Evolutionary conservation across 2,888 invertebrate genomes (phyloP), one percentile per base, ranked within the genome.

Genomic region (Fabriciana adippe): DNA sequence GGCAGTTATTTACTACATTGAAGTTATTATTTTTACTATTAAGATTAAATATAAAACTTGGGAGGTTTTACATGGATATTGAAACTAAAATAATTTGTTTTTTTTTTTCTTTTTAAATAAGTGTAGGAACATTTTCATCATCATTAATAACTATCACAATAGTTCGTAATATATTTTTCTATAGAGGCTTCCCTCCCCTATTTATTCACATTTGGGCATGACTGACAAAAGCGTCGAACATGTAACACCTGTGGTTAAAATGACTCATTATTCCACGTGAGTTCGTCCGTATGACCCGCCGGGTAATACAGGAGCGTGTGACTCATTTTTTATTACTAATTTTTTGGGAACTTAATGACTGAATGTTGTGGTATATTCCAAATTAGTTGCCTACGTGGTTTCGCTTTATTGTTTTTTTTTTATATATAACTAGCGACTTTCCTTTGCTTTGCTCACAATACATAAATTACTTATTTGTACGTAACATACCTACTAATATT

Each of bases 191-290:
- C 72, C 71, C 66, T 59, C 67, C 72, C 71, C 66, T 60, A 69
- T 61, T 31, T 48, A 59, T 48, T 59, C 48, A 54, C 66, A 61
- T 61, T 45, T 64, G 65, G 56, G 61, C 62, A 54, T 69, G 67
- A 68, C 68, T 66, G 72, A 72, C 67, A 64, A 67, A 69, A 71
- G 73, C 73, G 75, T 74, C 72, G 74, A 76, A 77, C 63, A 67
- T 68, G 67, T 73, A 74, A 76, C 82, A 81, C 80, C 81, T 82
- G 81, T 74, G 70, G 54, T 71, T 64, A 71, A 70, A 76, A 72
- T 82, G 81, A 82, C 59, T 82, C 82, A 82, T 76, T 74, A 75
- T 72, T 77, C 73, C 78, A 79, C 79, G 75, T 78, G 79, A 79
- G 71, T 72, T 72, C 45, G 67, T 57, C 70, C 75, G 73, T 71